phyloP scores from a whole-genome alignment of 2,888 invertebrate species.

The Neoaliturus tenellus region DNA sequence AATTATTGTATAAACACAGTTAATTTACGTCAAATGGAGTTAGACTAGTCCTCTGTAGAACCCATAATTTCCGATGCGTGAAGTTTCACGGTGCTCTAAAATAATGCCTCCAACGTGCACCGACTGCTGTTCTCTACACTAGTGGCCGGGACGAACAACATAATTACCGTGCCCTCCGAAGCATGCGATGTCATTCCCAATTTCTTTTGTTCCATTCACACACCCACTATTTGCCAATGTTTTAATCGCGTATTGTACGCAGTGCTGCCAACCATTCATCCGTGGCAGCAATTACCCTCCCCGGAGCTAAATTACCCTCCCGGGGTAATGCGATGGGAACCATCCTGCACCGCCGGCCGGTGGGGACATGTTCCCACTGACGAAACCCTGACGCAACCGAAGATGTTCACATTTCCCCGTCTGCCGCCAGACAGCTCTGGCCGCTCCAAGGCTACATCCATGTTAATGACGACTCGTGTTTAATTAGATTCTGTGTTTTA shows the following conservation, averaged over 20 bases:
- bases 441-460: neutral
- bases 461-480: neutral
- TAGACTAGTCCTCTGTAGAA: too few relatives aligned
- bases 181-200: too few relatives aligned
- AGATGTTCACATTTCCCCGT: slow-evolving; percentile 3
- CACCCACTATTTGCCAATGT: neutral
- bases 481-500: slow-evolving; percentile 21
- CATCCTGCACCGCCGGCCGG: neutral
- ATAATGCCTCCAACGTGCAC: too few relatives aligned
- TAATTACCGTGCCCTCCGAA: too few relatives aligned
- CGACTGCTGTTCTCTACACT: too few relatives aligned
- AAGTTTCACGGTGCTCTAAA: too few relatives aligned
- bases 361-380: slow-evolving; percentile 15
- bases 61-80: too few relatives aligned
- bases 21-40: too few relatives aligned
- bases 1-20: too few relatives aligned
- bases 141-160: too few relatives aligned
- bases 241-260: neutral
- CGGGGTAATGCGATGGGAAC: neutral
- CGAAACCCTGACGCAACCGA: slow-evolving; percentile 5
- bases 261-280: neutral
- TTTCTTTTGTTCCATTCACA: too few relatives aligned
- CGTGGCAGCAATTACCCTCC: neutral
- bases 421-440: neutral
- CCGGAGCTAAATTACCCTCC: neutral